Evolutionary conservation across 2,797 vertebrate species (phyloP).

Genomic region (Lophius americanus): DNA sequence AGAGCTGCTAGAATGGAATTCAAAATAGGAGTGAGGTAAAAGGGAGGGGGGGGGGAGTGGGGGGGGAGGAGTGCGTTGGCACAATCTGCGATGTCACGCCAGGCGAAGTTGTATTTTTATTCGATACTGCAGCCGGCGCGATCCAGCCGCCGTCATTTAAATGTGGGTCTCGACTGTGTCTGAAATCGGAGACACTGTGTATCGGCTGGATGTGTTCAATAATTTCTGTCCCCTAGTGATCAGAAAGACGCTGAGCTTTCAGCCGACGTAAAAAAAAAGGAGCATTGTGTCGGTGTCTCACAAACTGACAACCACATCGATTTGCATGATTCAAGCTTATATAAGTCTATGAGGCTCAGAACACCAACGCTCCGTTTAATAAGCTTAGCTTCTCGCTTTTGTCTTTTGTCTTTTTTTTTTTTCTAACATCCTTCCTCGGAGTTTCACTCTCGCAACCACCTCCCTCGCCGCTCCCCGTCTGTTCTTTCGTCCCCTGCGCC

Average conservation of each 20-base stretch:
- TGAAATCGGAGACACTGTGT: constrained; percentile 43
- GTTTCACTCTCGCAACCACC: constrained; percentile 19
- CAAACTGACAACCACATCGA: constrained; percentile 64
- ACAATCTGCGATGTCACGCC: constrained; percentile 7
- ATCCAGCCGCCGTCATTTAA: constrained; percentile 47
- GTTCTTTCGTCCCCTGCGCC: constrained; percentile 58
- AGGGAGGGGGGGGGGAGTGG: constrained; percentile 20
- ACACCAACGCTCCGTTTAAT: constrained; percentile 46
- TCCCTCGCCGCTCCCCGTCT: constrained; percentile 23
- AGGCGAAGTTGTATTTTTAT: constrained; percentile 39
- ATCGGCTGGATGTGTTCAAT: constrained; percentile 65
- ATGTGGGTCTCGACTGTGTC: constrained; percentile 46
- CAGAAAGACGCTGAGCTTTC: constrained; percentile 44
- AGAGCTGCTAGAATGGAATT: constrained; percentile 58
- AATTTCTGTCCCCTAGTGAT: constrained; percentile 64
- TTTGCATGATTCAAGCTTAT: constrained; percentile 67
- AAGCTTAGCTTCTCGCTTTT: constrained; percentile 44
- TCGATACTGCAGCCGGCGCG: constrained; percentile 33
- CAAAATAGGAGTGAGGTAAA: constrained; percentile 48
- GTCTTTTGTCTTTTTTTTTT: constrained; percentile 20
- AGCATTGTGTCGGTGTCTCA: constrained; percentile 55
- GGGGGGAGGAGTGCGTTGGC: constrained; percentile 9
- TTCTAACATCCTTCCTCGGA: constrained; percentile 18
- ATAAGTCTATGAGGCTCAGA: constrained; percentile 54
- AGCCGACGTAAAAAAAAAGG: constrained; percentile 48